Percentiles rank a stretch among this genome's conserved stretches.
Evolutionary conservation across 37 sponge, comb jelly and placozoan genomes (phyloP).

Genomic region (Haliclona indistincta): DNA sequence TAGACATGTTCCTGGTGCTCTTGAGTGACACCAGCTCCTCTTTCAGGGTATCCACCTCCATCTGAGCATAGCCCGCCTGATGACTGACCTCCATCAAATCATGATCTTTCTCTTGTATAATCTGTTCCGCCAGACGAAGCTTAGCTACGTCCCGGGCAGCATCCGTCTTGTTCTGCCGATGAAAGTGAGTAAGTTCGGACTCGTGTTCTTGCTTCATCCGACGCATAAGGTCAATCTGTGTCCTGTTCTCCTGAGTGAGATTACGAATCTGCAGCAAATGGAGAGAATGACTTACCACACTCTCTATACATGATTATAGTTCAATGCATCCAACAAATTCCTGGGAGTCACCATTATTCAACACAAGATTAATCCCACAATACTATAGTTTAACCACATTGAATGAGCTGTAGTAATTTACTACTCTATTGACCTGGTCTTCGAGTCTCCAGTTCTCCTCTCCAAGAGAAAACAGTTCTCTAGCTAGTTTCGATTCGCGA

Average conservation of each 20-base stretch:
- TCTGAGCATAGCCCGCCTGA: constrained; percentile 35
- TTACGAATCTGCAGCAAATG: constrained; percentile 6
- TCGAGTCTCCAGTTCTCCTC: constrained; percentile 58
- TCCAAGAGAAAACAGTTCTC: constrained; percentile 58
- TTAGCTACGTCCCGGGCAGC: constrained; percentile 67
- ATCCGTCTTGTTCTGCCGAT: constrained; percentile 55
- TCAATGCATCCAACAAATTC: neutral
- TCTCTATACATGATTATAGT: neutral
- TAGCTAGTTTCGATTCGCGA: constrained; percentile 46
- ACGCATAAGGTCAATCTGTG: constrained; percentile 52
- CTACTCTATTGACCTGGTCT: constrained; percentile 8
- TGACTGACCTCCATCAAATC: constrained; percentile 50
- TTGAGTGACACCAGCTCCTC: constrained; percentile 54
- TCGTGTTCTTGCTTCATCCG: constrained; percentile 64
- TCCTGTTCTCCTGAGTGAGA: constrained; percentile 47
- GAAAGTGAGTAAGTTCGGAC: constrained; percentile 26
- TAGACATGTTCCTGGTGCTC: neutral
- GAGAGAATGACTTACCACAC: constrained; percentile 1
- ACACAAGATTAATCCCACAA: too few species aligned
- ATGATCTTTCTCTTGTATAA: constrained; percentile 66
- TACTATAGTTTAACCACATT: too few species aligned
- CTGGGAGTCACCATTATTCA: too few species aligned
- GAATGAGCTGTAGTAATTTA: neutral
- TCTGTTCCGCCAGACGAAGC: constrained; percentile 68
- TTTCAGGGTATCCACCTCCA: constrained; percentile 58